phyloP scores from a whole-genome alignment of 2,113 vertebrate genomes.

The Corythoichthys haematopterus region DNA sequence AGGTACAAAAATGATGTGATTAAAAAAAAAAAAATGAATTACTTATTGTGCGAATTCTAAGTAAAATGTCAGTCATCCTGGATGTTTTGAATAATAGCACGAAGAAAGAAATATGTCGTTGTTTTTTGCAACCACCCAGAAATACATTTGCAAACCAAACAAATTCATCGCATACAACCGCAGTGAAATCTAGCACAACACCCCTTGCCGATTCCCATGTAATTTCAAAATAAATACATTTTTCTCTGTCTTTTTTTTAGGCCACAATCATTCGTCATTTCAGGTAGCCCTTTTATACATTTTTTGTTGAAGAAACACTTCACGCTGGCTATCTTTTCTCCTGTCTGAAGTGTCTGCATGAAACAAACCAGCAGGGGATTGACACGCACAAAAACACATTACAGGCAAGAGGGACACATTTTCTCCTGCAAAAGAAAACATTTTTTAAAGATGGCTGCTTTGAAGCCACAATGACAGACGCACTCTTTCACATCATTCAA shows the following conservation, averaged over 20 bases:
- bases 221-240: constrained; percentile 59
- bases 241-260: constrained; percentile 45
- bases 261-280: constrained; percentile 68
- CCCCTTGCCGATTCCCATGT: constrained; percentile 32
- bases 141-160: constrained; percentile 27
- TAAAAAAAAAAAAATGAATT: background rate
- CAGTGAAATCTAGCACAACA: constrained; percentile 21
- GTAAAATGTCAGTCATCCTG: background rate
- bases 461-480: constrained; percentile 27
- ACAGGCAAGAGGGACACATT: constrained; percentile 36
- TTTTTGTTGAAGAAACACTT: constrained; percentile 54
- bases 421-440: constrained; percentile 25
- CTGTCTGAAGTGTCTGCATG: constrained; percentile 54
- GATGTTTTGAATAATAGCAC: background rate
- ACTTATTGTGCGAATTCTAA: background rate
- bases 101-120: background rate
- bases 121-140: background rate
- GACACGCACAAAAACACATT: constrained; percentile 50
- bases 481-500: constrained; percentile 11
- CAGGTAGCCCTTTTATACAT: constrained; percentile 55
- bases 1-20: background rate
- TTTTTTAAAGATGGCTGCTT: constrained; percentile 41
- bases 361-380: constrained; percentile 61
- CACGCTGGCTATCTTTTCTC: constrained; percentile 58
- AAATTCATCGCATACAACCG: constrained; percentile 37